Conservation (phyloP, 2,888 invertebrate species). For the Lasioglossum pauxillum region DNA sequence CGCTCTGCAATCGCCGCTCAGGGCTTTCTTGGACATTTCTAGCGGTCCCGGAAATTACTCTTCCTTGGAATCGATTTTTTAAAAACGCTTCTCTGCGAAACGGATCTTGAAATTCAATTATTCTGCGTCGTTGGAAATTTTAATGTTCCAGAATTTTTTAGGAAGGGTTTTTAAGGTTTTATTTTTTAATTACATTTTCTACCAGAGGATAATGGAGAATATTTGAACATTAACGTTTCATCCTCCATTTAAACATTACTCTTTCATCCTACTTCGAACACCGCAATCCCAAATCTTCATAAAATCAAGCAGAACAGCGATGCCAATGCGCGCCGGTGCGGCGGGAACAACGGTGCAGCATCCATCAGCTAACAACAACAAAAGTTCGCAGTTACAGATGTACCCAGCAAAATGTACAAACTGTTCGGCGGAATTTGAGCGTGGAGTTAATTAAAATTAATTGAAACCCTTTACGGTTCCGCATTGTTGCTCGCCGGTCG, state of each 20-base stretch:
- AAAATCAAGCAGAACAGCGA: not conserved
- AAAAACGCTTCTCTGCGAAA: not conserved
- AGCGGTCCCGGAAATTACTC: not conserved
- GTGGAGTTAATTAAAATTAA: constrained; percentile 1
- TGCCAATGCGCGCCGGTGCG: not conserved
- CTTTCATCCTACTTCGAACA: not conserved
- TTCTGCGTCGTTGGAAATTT: not conserved
- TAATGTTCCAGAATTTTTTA: not conserved
- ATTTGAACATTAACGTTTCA: no score
- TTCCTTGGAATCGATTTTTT: not conserved
- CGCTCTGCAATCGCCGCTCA: not conserved
- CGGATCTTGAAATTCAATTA: not conserved
- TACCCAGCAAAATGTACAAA: not conserved
- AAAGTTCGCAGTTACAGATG: not conserved
- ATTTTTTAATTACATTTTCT: no score
- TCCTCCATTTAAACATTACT: not conserved
- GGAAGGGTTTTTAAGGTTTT: not conserved
- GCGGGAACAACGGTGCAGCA: not conserved
- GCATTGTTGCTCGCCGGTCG: not conserved
- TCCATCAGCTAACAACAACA: not conserved
- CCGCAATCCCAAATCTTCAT: not conserved
- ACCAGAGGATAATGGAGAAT: no score
- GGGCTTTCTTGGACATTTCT: not conserved
- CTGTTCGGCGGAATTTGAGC: not conserved
- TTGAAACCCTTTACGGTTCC: not conserved